phyloP scores from a whole-genome alignment of 1,140 invertebrate species.

The Gryon sp. region DNA sequence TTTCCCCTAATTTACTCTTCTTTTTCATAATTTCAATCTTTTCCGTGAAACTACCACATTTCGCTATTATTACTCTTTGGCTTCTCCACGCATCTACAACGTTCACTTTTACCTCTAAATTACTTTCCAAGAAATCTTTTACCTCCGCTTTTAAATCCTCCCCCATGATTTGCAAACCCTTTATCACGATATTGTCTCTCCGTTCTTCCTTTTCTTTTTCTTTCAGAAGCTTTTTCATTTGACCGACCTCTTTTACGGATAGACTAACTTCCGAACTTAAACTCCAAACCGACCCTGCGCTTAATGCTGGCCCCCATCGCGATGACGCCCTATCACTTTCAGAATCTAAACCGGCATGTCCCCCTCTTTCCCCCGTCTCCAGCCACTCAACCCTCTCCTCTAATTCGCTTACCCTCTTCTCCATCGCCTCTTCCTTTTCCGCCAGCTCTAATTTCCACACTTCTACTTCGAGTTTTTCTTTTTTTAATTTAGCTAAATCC shows the following conservation, averaged over 20 bases:
- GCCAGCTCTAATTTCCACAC: neutral
- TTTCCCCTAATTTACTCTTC: neutral
- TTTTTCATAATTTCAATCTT: slow-evolving; percentile 7
- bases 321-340: too few relatives aligned
- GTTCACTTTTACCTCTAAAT: neutral
- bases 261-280: neutral
- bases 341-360: too few relatives aligned
- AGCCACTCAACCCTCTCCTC: neutral
- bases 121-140: neutral
- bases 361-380: neutral
- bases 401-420: neutral
- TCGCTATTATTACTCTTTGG: neutral
- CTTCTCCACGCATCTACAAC: neutral
- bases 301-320: neutral
- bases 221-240: neutral
- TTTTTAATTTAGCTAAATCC: neutral
- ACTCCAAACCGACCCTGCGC: slow-evolving; percentile 1
- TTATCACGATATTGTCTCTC: slow-evolving; percentile 2
- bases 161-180: neutral
- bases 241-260: neutral
- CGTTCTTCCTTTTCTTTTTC: neutral
- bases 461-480: neutral
- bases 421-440: too few relatives aligned
- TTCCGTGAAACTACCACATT: neutral
- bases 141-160: neutral